These are phyloP conservation scores for Vespertilio murinus DNA, from an alignment of 2,797 vertebrate genomes.

Conservation along the genomic window DNA sequence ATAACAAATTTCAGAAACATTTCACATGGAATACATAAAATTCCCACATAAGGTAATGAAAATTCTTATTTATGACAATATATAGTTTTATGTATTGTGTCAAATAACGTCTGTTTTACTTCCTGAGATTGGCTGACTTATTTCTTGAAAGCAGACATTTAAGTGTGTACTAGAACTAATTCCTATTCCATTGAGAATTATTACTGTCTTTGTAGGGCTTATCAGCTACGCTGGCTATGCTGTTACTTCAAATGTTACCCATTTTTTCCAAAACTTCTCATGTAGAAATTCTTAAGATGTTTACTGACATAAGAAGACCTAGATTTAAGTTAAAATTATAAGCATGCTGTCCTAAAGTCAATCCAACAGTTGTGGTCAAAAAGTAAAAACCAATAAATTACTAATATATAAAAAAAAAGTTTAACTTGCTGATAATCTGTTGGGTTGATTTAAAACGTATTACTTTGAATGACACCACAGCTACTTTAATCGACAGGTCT, in stretches of 20 bases:
- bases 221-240: background rate
- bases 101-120: background rate
- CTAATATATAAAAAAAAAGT: constrained; percentile 5
- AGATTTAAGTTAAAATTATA: constrained; percentile 34
- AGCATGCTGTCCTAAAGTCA: background rate
- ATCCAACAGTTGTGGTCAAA: background rate
- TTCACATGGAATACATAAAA: background rate
- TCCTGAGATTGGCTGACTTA: background rate
- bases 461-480: background rate
- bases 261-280: background rate
- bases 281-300: background rate
- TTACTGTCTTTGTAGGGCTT: background rate
- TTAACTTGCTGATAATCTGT: background rate
- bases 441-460: background rate
- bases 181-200: background rate
- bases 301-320: background rate
- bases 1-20: background rate
- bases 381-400: background rate
- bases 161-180: background rate
- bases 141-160: constrained; percentile 25
- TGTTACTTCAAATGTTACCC: background rate
- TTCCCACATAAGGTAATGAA: background rate
- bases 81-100: background rate
- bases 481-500: background rate
- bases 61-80: background rate